Evolutionary conservation across 2,797 vertebrate genomes (phyloP), one percentile per base, ranked within the genome.

Genomic region (Chromis chromis): DNA sequence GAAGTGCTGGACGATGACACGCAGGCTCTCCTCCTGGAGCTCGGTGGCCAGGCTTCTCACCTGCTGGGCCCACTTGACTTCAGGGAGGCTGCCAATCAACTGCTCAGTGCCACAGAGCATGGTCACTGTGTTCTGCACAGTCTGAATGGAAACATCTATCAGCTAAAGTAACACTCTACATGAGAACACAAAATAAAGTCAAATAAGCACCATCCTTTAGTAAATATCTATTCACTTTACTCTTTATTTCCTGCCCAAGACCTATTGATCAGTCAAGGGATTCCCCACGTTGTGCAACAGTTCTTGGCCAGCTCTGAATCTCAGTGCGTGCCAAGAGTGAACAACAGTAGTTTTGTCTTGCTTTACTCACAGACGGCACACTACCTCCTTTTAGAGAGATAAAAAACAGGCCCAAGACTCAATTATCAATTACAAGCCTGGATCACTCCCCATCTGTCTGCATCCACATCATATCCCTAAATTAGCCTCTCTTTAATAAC

Each of bases 51-150:
- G 91, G 13, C 76, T 85, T 80, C 91, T 73, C 67, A 96, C 95
- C 79, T 94, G 86, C 87, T 97, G 95, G 22, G 97, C 96, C 97
- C 97, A 98, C 84, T 96, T 98, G 66, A 98, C 97, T 81, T 96
- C 96, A 24, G 97, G 97, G 78, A 99, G 94, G 70, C 95, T 96
- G 73, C 88, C 91, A 73, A 98, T 93, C 67, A 99, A 90, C 77
- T 95, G 95, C 90, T 97, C 96, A 24, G 94, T 95, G 89, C 95
- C 95, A 92, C 96, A 97, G 82, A 98, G 90, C 83, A 95, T 88
- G 46, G 91, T 93, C 40, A 96, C 95, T 16, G 94, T 95, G 28
- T 95, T 98, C 91, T 95, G 94, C 69, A 95, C 92, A 75, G 89
- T 96, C 97, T 99, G 93, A 57, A 81, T n/a, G 62, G 58, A 84